phyloP scores from a whole-genome alignment of 2,113 vertebrate genomes.

The Choloepus hoffmanni region DNA sequence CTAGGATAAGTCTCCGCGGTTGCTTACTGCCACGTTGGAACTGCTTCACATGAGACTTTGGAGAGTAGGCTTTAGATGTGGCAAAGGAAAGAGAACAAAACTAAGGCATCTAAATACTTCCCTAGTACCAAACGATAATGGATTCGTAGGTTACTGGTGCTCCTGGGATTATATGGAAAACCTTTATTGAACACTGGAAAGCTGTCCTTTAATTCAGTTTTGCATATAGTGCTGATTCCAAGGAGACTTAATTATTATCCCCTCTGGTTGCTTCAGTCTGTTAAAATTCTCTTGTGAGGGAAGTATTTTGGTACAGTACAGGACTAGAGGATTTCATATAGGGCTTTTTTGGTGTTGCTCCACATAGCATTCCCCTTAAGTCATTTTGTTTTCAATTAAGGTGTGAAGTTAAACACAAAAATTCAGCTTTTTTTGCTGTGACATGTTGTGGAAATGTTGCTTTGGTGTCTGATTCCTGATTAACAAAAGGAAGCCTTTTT shows the following conservation, averaged over 20 bases:
- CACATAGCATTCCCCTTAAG: fast-evolving
- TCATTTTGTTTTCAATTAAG: background rate
- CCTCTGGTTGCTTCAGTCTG: background rate
- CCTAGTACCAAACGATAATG: too few relatives aligned
- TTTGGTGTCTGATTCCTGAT: background rate
- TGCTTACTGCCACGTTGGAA: background rate
- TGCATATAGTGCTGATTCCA: background rate
- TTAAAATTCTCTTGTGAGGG: background rate
- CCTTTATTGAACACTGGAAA: background rate
- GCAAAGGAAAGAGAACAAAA: background rate
- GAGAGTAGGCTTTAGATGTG: background rate
- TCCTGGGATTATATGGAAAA: fast-evolving
- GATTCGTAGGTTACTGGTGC: background rate
- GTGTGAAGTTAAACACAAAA: background rate
- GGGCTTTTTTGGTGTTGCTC: background rate
- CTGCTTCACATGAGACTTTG: background rate
- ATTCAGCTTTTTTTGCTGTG: background rate
- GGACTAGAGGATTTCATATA: background rate
- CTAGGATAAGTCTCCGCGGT: too few relatives aligned
- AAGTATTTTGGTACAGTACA: too few relatives aligned
- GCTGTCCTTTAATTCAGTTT: background rate
- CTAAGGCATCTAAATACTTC: background rate
- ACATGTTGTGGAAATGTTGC: background rate
- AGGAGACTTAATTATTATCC: background rate
- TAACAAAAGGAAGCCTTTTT: background rate